Conservation (phyloP, 2,113 vertebrate species). For the Paramisgurnus dabryanus region DNA sequence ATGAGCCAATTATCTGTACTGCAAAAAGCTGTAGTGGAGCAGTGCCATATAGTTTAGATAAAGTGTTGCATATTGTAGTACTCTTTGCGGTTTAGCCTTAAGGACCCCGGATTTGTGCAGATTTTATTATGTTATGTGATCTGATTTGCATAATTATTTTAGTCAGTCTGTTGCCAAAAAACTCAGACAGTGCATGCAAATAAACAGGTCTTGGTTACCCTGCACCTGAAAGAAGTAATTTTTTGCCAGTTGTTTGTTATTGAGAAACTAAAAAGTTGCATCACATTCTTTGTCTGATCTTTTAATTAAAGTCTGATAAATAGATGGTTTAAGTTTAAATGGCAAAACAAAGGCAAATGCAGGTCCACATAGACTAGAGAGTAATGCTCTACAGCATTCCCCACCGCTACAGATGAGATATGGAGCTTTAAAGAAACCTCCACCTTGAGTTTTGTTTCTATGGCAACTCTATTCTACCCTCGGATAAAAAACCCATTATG, state of each 20-base stretch:
- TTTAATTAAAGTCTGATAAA: neutral
- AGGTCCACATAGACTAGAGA: conserved; percentile 14
- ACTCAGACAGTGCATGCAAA: too few species aligned
- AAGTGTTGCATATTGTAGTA: too few species aligned
- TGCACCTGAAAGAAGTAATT: too few species aligned
- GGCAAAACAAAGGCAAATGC: conserved; percentile 16
- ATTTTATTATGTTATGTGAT: too few species aligned
- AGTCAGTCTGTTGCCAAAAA: too few species aligned
- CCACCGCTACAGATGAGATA: conserved; percentile 43
- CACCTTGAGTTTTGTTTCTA: conserved; percentile 64
- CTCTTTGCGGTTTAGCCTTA: too few species aligned
- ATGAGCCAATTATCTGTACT: too few species aligned
- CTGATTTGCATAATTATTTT: too few species aligned
- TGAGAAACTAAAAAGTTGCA: neutral
- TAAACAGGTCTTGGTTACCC: too few species aligned
- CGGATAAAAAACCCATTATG: conserved; percentile 63
- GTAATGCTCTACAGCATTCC: conserved; percentile 9
- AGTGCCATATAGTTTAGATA: too few species aligned
- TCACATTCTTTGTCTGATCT: neutral
- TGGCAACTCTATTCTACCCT: conserved; percentile 64
- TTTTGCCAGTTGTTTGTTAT: neutral
- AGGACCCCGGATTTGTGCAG: too few species aligned
- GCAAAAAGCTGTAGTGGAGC: too few species aligned
- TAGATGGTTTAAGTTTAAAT: conserved; percentile 42
- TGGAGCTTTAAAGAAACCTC: conserved; percentile 56